A percentile compares a stretch with the other conserved stretches of the same genome.
phyloP scores from a whole-genome alignment of 2,797 vertebrate species.

The Mycteria americana region DNA sequence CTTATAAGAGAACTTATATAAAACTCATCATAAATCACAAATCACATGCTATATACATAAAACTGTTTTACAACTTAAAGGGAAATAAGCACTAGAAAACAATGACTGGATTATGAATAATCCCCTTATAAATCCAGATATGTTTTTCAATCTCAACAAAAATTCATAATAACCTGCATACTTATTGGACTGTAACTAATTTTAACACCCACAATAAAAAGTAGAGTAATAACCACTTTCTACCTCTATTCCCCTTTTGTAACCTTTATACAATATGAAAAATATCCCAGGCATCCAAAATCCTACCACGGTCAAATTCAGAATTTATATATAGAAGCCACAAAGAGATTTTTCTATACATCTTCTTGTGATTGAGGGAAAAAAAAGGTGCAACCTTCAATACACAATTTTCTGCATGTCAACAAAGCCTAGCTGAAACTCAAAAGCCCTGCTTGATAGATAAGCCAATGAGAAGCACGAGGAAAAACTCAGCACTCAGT shows the following conservation, averaged over 20 bases:
- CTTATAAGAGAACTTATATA: not conserved
- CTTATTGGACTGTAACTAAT: not conserved
- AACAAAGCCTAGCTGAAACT: not conserved
- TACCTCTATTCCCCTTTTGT: not conserved
- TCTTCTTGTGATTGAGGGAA: not conserved
- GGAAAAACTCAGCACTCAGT: not conserved
- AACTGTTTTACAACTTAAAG: not conserved
- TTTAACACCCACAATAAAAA: not conserved
- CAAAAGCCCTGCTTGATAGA: not conserved
- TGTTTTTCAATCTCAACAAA: not conserved
- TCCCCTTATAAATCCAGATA: not conserved
- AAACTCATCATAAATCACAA: not conserved
- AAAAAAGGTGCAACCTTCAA: not conserved
- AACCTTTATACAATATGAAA: not conserved
- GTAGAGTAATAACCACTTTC: not conserved
- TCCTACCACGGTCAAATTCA: not conserved
- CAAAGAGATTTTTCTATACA: not conserved
- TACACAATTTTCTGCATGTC: not conserved
- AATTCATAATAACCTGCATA: not conserved
- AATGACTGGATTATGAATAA: not conserved
- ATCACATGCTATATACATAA: not conserved
- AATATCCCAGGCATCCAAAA: not conserved
- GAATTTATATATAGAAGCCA: not conserved
- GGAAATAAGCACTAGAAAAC: not conserved
- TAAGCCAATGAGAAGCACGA: not conserved